Evolutionary conservation across 2,888 invertebrate species (phyloP).

Genomic region (Drosophila fulvimacula): DNA sequence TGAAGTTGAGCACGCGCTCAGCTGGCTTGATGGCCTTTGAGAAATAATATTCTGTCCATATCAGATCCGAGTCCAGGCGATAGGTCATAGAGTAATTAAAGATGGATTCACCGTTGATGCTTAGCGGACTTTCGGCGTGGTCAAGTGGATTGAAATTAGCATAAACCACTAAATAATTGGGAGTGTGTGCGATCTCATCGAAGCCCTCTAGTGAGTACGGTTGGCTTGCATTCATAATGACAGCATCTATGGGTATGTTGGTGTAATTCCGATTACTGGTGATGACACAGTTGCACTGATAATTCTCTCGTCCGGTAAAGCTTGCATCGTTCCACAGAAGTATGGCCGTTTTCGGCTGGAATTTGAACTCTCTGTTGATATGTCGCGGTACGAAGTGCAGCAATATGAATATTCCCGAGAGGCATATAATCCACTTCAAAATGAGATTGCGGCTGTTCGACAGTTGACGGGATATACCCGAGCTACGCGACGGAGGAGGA

Average conservation of each 20-base stretch:
- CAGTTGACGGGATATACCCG: constrained; percentile 17
- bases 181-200: constrained; percentile 1
- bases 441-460: neutral
- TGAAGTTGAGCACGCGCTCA: constrained; percentile 19
- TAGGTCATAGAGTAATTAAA: constrained; percentile 68
- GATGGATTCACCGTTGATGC: neutral
- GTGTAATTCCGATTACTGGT: constrained; percentile 33
- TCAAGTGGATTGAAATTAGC: constrained; percentile 34
- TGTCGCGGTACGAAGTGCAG: constrained; percentile 18
- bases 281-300: constrained; percentile 53
- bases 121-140: constrained; percentile 5
- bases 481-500: constrained; percentile 46
- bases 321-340: constrained; percentile 55
- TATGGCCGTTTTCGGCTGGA: constrained; percentile 12
- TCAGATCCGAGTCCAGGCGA: constrained; percentile 60
- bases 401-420: constrained; percentile 7
- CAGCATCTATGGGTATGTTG: constrained; percentile 42
- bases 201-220: constrained; percentile 40
- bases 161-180: constrained; percentile 43
- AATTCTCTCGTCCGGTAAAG: neutral
- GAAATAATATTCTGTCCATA: constrained; percentile 55
- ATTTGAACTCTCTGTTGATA: neutral
- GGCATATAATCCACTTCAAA: constrained; percentile 22
- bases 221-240: constrained; percentile 53
- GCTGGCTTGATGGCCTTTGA: neutral